phyloP scores from a whole-genome alignment of 1,140 invertebrate species.

The Agrilus planipennis region DNA sequence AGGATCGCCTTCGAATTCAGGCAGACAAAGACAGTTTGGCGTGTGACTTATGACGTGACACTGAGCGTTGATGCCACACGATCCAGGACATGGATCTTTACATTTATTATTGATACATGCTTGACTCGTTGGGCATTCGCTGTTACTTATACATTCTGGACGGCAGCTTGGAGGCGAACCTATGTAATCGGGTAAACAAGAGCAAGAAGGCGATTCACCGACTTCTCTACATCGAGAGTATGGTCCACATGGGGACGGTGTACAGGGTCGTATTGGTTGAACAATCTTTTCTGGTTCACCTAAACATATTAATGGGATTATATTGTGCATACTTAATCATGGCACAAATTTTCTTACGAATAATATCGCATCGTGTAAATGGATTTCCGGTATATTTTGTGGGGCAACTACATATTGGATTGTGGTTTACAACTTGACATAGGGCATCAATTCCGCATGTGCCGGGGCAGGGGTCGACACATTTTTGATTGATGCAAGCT shows the following conservation, averaged over 20 bases:
- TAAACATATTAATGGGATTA: constrained; percentile 1
- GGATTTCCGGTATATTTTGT: constrained; percentile 44
- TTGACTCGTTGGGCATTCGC: constrained; percentile 49
- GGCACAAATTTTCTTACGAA: constrained; percentile 5
- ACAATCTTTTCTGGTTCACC: constrained; percentile 21
- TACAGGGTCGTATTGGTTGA: constrained; percentile 37
- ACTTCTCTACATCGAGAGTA: constrained; percentile 40
- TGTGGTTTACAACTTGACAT: constrained; percentile 49
- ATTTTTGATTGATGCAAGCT: constrained; percentile 48
- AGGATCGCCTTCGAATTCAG: constrained; percentile 44
- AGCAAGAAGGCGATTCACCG: constrained; percentile 42
- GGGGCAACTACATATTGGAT: constrained; percentile 48
- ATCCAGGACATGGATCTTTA: constrained; percentile 51
- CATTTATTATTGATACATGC: constrained; percentile 52
- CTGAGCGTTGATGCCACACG: constrained; percentile 53
- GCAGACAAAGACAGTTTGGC: constrained; percentile 50
- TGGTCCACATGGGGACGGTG: constrained; percentile 45
- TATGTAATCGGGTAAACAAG: constrained; percentile 55
- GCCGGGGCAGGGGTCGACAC: constrained; percentile 46
- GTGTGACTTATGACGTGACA: constrained; percentile 56
- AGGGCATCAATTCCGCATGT: constrained; percentile 46
- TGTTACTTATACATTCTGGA: constrained; percentile 59
- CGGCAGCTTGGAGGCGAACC: constrained; percentile 63
- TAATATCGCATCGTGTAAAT: constrained; percentile 21
- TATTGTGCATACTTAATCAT: background rate